These are phyloP conservation scores for Chelonus formosanus DNA, from an alignment of 2,888 invertebrate species.

Conservation along the genomic window DNA sequence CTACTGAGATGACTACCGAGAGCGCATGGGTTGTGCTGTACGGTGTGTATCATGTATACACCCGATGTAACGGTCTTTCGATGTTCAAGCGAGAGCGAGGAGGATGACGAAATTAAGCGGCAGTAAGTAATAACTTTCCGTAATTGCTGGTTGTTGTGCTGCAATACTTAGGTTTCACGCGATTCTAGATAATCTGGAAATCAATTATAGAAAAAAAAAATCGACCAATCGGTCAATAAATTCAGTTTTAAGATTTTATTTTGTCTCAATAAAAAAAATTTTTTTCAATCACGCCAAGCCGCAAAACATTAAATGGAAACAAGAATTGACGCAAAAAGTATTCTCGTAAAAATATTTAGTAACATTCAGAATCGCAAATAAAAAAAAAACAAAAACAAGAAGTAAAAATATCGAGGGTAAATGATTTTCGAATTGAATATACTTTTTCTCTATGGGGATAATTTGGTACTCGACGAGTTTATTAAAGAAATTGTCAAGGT, in stretches of 20 bases:
- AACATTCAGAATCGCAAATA: too few relatives aligned
- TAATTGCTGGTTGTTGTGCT: conserved; percentile 37
- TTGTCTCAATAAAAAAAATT: too few relatives aligned
- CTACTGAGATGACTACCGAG: conserved; percentile 21
- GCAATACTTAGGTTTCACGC: conserved; percentile 23
- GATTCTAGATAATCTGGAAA: conserved; percentile 5
- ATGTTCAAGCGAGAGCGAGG: conserved; percentile 22
- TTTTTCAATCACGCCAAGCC: too few relatives aligned
- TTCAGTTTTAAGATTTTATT: not conserved
- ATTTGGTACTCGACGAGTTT: too few relatives aligned
- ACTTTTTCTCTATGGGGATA: too few relatives aligned
- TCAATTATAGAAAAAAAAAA: conserved; percentile 6
- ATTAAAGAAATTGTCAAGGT: too few relatives aligned
- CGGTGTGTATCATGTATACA: conserved; percentile 11
- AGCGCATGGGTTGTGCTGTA: not conserved
- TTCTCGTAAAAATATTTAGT: too few relatives aligned
- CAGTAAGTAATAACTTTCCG: conserved; percentile 43
- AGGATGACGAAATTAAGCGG: conserved; percentile 39
- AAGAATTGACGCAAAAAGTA: too few relatives aligned
- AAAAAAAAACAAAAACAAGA: too few relatives aligned
- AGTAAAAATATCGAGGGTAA: too few relatives aligned
- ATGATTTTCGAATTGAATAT: too few relatives aligned
- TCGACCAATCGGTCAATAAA: conserved; percentile 3
- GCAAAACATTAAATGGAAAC: too few relatives aligned
- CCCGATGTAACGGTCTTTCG: conserved; percentile 23